Evolutionary conservation across 2,797 vertebrate genomes (phyloP).

Genomic region (Typhlichthys subterraneus): DNA sequence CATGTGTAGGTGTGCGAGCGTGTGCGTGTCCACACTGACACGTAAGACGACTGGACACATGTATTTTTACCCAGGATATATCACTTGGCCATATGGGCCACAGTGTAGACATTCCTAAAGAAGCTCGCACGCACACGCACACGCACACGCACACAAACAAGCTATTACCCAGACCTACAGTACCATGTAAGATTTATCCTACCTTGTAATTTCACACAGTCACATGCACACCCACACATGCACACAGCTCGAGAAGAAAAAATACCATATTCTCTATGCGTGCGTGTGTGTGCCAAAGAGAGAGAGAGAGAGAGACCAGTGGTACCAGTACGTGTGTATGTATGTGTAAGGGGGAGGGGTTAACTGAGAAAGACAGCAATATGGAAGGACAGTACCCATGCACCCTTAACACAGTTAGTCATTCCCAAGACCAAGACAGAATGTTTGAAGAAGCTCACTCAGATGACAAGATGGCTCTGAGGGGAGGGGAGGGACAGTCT

Average conservation of each 20-base stretch:
- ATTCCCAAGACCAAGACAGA: slow-evolving; percentile 37
- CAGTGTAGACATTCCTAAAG: slow-evolving; percentile 66
- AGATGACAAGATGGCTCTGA: slow-evolving; percentile 31
- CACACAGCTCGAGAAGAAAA: too few relatives aligned
- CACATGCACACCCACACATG: too few relatives aligned
- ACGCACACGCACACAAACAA: slow-evolving; percentile 30
- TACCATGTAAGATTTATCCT: not conserved
- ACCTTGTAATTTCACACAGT: too few relatives aligned
- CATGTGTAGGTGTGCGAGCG: slow-evolving; percentile 22
- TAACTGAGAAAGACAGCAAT: not conserved
- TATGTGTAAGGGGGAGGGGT: not conserved
- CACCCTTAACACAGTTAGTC: slow-evolving; percentile 13
- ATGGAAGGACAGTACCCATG: not conserved
- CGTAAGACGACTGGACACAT: slow-evolving; percentile 55
- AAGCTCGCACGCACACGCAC: slow-evolving; percentile 40
- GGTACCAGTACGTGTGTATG: not conserved
- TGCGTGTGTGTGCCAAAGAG: not conserved
- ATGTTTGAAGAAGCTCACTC: slow-evolving; percentile 42
- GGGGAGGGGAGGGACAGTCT: slow-evolving; percentile 40
- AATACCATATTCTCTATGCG: too few relatives aligned
- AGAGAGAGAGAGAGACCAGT: not conserved
- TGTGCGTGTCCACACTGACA: slow-evolving; percentile 52
- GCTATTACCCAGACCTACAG: not conserved
- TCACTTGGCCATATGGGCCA: slow-evolving; percentile 71
- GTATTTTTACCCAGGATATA: slow-evolving; percentile 76